Conservation (phyloP, 2,797 vertebrate species). For the Cynodonichthys magdalenae region DNA sequence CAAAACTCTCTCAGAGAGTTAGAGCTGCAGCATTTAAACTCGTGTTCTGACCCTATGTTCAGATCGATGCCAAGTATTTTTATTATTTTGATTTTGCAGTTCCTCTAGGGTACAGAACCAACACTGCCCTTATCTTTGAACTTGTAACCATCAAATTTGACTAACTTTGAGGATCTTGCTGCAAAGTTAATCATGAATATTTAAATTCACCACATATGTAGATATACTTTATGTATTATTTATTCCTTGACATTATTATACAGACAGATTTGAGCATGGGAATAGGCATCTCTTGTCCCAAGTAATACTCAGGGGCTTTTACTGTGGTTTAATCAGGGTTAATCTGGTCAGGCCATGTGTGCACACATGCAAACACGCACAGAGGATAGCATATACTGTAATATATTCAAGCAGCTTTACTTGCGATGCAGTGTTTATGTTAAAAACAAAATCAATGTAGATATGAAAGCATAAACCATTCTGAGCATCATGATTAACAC, state of each 20-base stretch:
- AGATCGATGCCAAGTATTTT: slow-evolving; percentile 54
- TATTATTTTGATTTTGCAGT: slow-evolving; percentile 44
- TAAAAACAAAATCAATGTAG: slow-evolving; percentile 15
- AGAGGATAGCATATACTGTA: not conserved
- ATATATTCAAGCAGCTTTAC: slow-evolving; percentile 10
- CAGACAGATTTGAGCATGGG: slow-evolving; percentile 32
- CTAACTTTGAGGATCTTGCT: slow-evolving; percentile 42
- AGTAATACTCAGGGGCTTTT: slow-evolving; percentile 27
- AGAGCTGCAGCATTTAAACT: slow-evolving; percentile 53
- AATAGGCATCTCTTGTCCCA: slow-evolving; percentile 18
- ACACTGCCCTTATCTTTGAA: slow-evolving; percentile 48
- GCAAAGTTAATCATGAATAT: slow-evolving; percentile 47
- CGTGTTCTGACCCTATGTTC: slow-evolving; percentile 59
- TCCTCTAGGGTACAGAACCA: slow-evolving; percentile 35
- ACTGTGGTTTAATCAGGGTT: slow-evolving; percentile 41
- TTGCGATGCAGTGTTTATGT: slow-evolving; percentile 24
- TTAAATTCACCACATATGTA: slow-evolving; percentile 36
- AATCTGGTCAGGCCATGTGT: slow-evolving; percentile 18
- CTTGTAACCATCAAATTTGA: slow-evolving; percentile 55
- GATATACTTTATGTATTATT: slow-evolving; percentile 34
- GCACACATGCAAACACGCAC: not conserved
- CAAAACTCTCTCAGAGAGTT: slow-evolving; percentile 51
- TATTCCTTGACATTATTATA: slow-evolving; percentile 42
- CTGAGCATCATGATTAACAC: not conserved
- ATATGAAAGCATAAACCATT: not conserved